Percentiles rank a stretch among this genome's conserved stretches.
These are phyloP conservation scores for Liopterus haemorrhoidalis DNA, from an alignment of 2,888 invertebrate genomes.

Conservation along the genomic window DNA sequence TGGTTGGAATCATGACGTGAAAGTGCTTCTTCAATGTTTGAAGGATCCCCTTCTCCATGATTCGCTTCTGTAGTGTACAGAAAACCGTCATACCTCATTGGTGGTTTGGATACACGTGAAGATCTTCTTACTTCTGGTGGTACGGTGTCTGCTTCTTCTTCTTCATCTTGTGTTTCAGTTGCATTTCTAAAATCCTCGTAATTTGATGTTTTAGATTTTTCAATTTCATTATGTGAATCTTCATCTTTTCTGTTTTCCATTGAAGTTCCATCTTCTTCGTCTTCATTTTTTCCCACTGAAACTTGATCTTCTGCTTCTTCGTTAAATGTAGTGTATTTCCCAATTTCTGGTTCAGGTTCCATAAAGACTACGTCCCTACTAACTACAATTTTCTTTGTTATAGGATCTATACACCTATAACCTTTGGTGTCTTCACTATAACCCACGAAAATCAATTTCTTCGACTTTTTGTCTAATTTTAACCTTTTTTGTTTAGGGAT, in stretches of 20 bases:
- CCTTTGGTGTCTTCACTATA: constrained; percentile 32
- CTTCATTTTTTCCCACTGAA: constrained; percentile 11
- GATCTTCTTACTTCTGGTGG: constrained; percentile 24
- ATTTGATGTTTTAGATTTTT: constrained; percentile 18
- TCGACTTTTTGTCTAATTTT: constrained; percentile 36
- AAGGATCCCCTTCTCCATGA: neutral
- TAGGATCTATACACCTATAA: constrained; percentile 6
- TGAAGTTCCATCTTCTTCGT: constrained; percentile 19
- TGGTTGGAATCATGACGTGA: constrained; percentile 2
- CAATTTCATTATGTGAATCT: neutral
- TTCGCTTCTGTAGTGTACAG: too few relatives aligned
- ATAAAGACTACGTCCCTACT: neutral
- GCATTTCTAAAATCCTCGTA: constrained; percentile 19
- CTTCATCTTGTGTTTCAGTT: too few relatives aligned
- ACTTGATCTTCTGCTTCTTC: neutral
- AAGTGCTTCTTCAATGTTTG: constrained; percentile 4
- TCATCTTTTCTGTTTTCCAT: constrained; percentile 9
- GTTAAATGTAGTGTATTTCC: neutral
- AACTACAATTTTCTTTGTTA: neutral
- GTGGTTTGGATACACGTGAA: constrained; percentile 21
- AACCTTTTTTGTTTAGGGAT: constrained; percentile 34
- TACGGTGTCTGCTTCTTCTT: constrained; percentile 10
- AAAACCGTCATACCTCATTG: constrained; percentile 22
- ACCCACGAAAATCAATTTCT: constrained; percentile 35
- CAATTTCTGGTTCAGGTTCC: neutral